Conservation (phyloP, 1,140 invertebrate genomes). For the Scaptomyza pallida region DNA sequence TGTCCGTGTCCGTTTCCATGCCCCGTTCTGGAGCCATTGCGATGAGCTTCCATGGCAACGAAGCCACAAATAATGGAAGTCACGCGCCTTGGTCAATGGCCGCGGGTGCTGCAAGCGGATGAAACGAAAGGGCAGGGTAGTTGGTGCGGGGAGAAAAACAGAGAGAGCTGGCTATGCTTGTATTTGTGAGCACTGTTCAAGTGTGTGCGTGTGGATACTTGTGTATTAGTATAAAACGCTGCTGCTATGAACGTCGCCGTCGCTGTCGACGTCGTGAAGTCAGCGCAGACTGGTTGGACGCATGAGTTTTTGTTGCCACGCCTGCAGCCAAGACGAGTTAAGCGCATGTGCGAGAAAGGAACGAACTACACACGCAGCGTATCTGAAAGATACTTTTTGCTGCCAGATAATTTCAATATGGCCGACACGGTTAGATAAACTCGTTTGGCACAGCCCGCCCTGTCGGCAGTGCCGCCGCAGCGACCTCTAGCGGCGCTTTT, state of each 20-base stretch:
- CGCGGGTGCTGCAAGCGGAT: neutral
- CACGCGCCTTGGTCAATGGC: conserved; percentile 53
- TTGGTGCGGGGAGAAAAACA: neutral
- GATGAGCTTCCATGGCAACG: conserved; percentile 51
- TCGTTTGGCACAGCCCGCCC: conserved; percentile 11
- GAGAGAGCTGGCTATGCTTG: conserved; percentile 16
- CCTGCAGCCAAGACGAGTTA: conserved; percentile 39
- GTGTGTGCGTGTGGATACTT: conserved; percentile 52
- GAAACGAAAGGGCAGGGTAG: neutral
- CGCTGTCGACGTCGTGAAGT: conserved; percentile 30
- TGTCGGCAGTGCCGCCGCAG: conserved; percentile 22
- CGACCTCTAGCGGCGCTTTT: conserved; percentile 42
- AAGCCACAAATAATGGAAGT: conserved; percentile 58
- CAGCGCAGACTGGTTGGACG: conserved; percentile 34
- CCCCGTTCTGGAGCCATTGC: conserved; percentile 14
- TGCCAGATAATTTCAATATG: conserved; percentile 75
- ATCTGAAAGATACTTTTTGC: conserved; percentile 40
- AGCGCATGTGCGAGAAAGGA: conserved; percentile 76
- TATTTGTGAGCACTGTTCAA: conserved; percentile 1
- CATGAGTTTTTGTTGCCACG: conserved; percentile 57
- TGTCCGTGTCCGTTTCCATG: neutral
- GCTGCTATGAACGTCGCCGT: conserved; percentile 35
- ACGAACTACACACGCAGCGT: conserved; percentile 53
- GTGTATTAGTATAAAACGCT: conserved; percentile 56
- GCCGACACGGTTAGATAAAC: conserved; percentile 61